phyloP scores from a whole-genome alignment of 2,888 invertebrate species.

The Cataglyphis cursor region DNA sequence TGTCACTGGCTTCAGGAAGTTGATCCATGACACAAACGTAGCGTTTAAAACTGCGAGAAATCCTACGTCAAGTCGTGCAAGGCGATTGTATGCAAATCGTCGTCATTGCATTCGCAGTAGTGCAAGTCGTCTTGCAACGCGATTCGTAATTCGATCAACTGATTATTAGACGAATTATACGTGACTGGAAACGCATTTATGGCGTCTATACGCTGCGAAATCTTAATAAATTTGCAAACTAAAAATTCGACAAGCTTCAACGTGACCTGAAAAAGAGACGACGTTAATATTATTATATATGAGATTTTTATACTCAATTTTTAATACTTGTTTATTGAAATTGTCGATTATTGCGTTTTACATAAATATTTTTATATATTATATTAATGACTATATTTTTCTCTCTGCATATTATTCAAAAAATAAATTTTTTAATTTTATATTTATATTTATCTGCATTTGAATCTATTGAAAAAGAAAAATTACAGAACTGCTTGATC shows the following conservation, averaged over 20 bases:
- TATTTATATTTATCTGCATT: background rate
- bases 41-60: conserved; percentile 71
- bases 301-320: conserved; percentile 3
- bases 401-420: background rate
- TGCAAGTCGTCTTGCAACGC: conserved; percentile 57
- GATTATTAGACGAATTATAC: conserved; percentile 73
- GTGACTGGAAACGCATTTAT: conserved; percentile 64
- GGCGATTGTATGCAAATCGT: conserved; percentile 76
- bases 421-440: background rate
- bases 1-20: conserved; percentile 32
- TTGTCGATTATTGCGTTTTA: background rate
- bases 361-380: background rate
- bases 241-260: background rate
- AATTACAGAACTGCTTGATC: background rate
- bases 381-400: background rate
- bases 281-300: too few relatives aligned
- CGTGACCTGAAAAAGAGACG: background rate
- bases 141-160: conserved; percentile 60
- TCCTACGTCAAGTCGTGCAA: conserved; percentile 71
- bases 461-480: conserved; percentile 9
- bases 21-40: conserved; percentile 5
- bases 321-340: conserved; percentile 1
- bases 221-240: conserved; percentile 55
- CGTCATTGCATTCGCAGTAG: conserved; percentile 60
- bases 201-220: background rate